Evolutionary conservation across 30 jellyfish, hydroid and myxozoan species (phyloP), one percentile per base, ranked within the genome.

Genomic region (Hydractinia symbiolongicarpus): DNA sequence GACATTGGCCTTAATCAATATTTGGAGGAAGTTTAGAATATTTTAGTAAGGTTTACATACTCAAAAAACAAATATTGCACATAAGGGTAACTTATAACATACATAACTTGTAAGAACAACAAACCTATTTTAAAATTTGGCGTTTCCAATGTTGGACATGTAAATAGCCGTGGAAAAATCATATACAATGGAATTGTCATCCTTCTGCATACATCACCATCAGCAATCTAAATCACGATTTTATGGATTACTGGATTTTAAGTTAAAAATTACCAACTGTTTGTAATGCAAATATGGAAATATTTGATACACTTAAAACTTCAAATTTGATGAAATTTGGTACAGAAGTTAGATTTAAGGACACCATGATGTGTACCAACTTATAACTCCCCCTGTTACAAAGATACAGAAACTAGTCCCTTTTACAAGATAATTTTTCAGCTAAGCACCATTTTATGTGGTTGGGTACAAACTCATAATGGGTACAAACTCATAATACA

Each of bases 171-270:
- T 11, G 98, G 98, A 62, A 93, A 93, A 4, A 93, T 83, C 98
- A 93, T 93, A 90, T 93, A 87, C 6, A 93, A 79, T 62, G 98
- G 98, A n/a, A 93, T 55, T 2, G 86, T 55, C 52, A 87, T 51
- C n/a, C 93, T 90, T 6, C 98, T 87, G 53, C 95, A 83, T n/a
- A 93, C 82, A 66, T 93, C 96, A 17, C 98, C 98, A 52, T 93
- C 98, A 50, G 98, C 98, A 51, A 93, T 84, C 96, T 91, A 61
- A 40, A 81, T 73, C 50, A 52, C 50, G 21, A 74, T 5, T 20
- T 50, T 7, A 52, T 54, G 13, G 20, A 76, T n/a, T 49, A 76
- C 30, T 53, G 10, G 9, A 9, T 50, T 30, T 15, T 64, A 60
- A 53, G 11, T 13, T 61, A 6, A 7, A 53, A 30, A 61, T 6